Evolutionary conservation across 2,113 vertebrate species (phyloP), one percentile per base, ranked within the genome.

Genomic region (Turnix velox): DNA sequence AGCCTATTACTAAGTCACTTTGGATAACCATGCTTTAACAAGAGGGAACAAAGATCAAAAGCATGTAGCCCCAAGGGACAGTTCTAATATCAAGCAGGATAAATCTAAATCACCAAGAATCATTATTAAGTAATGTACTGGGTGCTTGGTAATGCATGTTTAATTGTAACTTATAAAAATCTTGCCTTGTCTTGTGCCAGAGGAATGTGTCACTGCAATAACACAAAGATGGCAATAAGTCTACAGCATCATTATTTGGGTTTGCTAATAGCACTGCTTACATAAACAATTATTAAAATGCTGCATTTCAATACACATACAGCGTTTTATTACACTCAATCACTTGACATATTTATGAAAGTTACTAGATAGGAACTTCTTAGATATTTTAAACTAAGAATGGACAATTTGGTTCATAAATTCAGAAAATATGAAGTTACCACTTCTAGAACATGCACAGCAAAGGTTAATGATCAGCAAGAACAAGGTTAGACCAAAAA

Each of bases 21-120:
- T 71, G 79, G 76, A 92, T 84, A 95, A 91, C 62, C 7, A 30
- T 11, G 54, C 65, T 76, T 77, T 71, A 75, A 37, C 63, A 35
- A 84, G 87, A 74, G 54, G 69, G 91, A 96, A 91, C 72, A 48
- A 59, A 92, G 91, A 95, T 93, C 89, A 94, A 80, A 97, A 94
- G 75, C 75, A 0, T 27, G n/a, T 19, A 76, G 67, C 69, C 90
- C 81, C 37, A 40, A 89, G 71, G 68, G 74, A 83, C 62, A 48
- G 43, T 27, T 61, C 62, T 82, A 84, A 40, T 87, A 95, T 92
- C 84, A 96, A 87, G 76, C 83, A 96, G 61, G 85, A 94, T 87
- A 96, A 94, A 95, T 80, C 86, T 88, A 94, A 94, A 96, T 93
- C 73, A 72, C 75, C 61, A 48, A 67, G 65, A 93, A 96, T 73